These are phyloP conservation scores for Gasteruption jaculator DNA, from an alignment of 2,888 invertebrate genomes.

Conservation along the genomic window DNA sequence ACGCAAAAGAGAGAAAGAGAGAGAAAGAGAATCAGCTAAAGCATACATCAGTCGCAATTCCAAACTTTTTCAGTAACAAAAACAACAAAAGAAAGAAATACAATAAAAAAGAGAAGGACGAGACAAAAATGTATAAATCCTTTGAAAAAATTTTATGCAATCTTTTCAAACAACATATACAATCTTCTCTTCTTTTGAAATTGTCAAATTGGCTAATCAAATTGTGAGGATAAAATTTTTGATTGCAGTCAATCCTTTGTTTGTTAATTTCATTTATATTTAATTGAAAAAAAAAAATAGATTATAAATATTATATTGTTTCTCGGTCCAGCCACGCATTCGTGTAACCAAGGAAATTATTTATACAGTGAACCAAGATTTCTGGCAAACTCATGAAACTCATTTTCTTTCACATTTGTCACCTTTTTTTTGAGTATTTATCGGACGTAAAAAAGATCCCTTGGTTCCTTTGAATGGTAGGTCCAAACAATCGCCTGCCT, in stretches of 20 bases:
- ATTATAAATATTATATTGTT: conserved; percentile 43
- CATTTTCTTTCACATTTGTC: neutral
- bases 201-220: no score
- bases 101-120: no score
- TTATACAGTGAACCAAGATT: conserved; percentile 15
- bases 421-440: neutral
- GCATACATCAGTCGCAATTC: no score
- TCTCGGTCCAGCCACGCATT: conserved; percentile 52
- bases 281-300: conserved; percentile 11
- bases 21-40: no score
- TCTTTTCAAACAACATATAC: no score
- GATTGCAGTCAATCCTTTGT: conserved; percentile 18
- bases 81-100: conserved; percentile 12
- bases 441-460: conserved; percentile 13
- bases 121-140: no score
- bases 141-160: no score
- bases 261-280: conserved; percentile 19
- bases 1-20: no score
- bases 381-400: neutral
- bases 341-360: conserved; percentile 36
- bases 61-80: no score
- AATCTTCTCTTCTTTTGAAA: no score
- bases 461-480: conserved; percentile 48
- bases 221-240: conserved; percentile 18
- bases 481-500: conserved; percentile 53